Base-by-base conservation (phyloP, 2,797 vertebrate genomes). In the Lagocephalus sceleratus region DNA sequence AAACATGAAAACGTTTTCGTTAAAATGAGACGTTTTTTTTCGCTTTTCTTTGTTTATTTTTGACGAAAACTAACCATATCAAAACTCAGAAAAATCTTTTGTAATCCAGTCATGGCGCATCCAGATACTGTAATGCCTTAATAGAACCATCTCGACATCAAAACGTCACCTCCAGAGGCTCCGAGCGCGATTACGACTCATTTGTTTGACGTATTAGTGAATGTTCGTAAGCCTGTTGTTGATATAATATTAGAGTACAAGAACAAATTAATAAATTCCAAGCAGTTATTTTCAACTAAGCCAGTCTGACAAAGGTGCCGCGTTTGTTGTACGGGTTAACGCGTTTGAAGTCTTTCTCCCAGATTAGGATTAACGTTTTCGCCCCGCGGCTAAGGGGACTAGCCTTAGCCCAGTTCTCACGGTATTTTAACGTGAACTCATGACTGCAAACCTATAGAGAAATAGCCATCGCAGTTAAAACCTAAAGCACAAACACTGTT, bases 401-500 rank as follows among this genome's bases (percentile, higher is more conserved):
- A 54, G 60, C 58, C 32, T 52, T 48, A 23, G 43, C 56, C 54
- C 19, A 53, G 62, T 75, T 69, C 69, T 78, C 64, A 29, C 63
- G 69, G 69, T 71, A 78, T 86, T 76, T 80, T 79, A 66, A 76
- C 60, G 51, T 21, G 57, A 84, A 76, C 80, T 75, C 82, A 52
- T 71, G 74, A 83, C 83, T 86, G 81, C 80, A 81, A 83, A 85
- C 68, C 63, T 75, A 55, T 76, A 83, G 74, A 85, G 77, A 82
- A 81, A 88, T 87, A 88, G 86, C 87, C 82, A 88, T 88, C 64
- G 63, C 79, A 79, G 87, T 85, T 79, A 73, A 87, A 83, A 84
- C 68, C 75, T 84, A 89, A 88, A 90, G 88, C 88, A 89, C 88
- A 90, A 88, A 85, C 86, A 84, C 69, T 79, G 69, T 86, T 77